These are phyloP conservation scores for Phaedon cochleariae DNA, from an alignment of 2,888 invertebrate species.

Conservation along the genomic window DNA sequence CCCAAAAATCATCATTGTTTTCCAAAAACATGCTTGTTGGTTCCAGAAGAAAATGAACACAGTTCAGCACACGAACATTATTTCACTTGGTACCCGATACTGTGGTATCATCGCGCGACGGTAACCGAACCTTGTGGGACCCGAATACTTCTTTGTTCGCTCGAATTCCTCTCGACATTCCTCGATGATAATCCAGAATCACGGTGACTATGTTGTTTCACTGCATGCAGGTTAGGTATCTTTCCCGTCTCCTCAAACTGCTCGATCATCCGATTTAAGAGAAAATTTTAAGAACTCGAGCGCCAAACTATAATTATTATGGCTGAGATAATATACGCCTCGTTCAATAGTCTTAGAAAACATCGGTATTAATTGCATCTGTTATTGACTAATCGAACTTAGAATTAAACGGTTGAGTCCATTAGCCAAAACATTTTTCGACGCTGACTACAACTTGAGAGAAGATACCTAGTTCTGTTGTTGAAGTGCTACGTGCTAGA, in stretches of 20 bases:
- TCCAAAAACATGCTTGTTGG: no score
- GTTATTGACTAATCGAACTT: conserved; percentile 49
- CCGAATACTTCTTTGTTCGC: conserved; percentile 38
- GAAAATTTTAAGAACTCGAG: conserved; percentile 48
- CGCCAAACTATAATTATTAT: conserved; percentile 55
- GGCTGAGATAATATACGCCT: conserved; percentile 27
- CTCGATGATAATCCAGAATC: conserved; percentile 55
- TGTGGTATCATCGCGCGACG: conserved; percentile 43
- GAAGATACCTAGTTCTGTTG: no score
- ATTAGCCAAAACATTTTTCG: conserved; percentile 37
- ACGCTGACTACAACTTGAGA: not conserved
- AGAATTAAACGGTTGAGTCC: conserved; percentile 38
- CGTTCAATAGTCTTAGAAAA: conserved; percentile 2
- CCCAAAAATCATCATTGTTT: no score
- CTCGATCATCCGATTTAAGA: conserved; percentile 61
- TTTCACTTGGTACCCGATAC: not conserved
- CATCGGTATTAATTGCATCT: conserved; percentile 43
- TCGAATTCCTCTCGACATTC: conserved; percentile 53
- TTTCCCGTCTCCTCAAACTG: conserved; percentile 51
- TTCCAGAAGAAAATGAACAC: no score
- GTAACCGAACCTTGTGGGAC: conserved; percentile 31
- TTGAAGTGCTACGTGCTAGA: no score
- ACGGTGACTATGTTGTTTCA: conserved; percentile 50
- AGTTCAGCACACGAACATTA: not conserved
- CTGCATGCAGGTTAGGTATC: conserved; percentile 54